phyloP scores from a whole-genome alignment of 2,113 vertebrate species.

The Oreochromis aureus region DNA sequence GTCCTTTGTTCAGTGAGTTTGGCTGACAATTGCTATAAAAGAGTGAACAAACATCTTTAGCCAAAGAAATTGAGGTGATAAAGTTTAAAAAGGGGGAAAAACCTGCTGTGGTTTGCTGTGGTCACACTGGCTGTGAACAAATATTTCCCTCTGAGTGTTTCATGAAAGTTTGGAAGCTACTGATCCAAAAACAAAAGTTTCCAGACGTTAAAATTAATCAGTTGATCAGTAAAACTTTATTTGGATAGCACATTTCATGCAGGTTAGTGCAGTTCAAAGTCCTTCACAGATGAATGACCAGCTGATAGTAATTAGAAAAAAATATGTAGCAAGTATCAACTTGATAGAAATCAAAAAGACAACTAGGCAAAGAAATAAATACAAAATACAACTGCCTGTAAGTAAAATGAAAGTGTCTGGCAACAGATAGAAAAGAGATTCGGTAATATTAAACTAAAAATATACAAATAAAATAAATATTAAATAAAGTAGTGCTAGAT shows the following conservation, averaged over 20 bases:
- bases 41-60: neutral
- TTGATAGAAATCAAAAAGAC: neutral
- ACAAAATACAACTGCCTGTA: neutral
- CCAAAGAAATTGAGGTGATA: neutral
- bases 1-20: neutral
- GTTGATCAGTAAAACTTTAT: neutral
- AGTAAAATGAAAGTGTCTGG: neutral
- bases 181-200: neutral
- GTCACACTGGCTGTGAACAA: neutral
- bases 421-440: neutral
- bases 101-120: neutral
- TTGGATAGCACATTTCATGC: neutral
- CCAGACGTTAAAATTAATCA: neutral
- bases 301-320: neutral
- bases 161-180: neutral
- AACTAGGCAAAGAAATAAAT: neutral
- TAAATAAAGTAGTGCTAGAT: neutral
- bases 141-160: neutral
- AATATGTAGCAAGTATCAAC: neutral
- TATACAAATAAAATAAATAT: neutral
- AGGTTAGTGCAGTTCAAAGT: neutral
- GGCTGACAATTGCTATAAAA: neutral
- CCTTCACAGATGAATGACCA: neutral
- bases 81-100: neutral
- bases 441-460: neutral